Evolutionary conservation across 1,140 invertebrate species (phyloP), one percentile per base, ranked within the genome.

Genomic region (Tetragonula clypearis): DNA sequence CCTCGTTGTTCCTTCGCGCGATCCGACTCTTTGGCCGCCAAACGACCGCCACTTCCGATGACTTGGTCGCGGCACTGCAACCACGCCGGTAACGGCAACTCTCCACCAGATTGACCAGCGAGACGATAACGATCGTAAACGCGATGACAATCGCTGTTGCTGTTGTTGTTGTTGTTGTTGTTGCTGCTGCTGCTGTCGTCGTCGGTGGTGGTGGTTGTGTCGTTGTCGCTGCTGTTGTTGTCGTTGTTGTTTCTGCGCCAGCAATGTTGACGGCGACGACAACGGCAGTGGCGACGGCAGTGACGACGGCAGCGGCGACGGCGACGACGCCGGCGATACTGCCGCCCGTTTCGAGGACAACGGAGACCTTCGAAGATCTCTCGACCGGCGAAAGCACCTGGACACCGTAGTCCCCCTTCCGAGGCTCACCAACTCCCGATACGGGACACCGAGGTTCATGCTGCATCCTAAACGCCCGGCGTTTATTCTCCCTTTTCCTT

Each of bases 381-480:
- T 85, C 79, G 88, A 90, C 66, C 84, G 86, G 88, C 82, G 88
- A 89, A 89, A 90, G 75, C 82, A 89, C 85, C 85, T 82, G 87
- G 75, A 87, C 88, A 86, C 81, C 87, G 91, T 89, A 85, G 86
- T 92, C 91, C 91, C 92, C 93, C 93, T 93, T 93, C 91, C 91
- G 92, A 94, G 92, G 91, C 92, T 94, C 92, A 88, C 92, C 87
- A 93, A 91, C 93, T 94, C 92, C 93, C 92, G 92, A 81, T 91
- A 91, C 93, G 91, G 92, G 92, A 85, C 90, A 91, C 92, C 91
- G 93, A 91, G 92, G 94, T 93, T 94, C 94, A 95, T 95, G 92
- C 94, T 94, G 94, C 94, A 95, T 95, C 92, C 93, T 95, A 93
- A 88, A 92, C 93, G 73, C 87, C 90, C 90, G 87, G 88, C 90